A percentile compares a stretch with the other conserved stretches of the same genome.
phyloP scores from a whole-genome alignment of 2,113 vertebrate species.

The Trichomycterus rosablanca region DNA sequence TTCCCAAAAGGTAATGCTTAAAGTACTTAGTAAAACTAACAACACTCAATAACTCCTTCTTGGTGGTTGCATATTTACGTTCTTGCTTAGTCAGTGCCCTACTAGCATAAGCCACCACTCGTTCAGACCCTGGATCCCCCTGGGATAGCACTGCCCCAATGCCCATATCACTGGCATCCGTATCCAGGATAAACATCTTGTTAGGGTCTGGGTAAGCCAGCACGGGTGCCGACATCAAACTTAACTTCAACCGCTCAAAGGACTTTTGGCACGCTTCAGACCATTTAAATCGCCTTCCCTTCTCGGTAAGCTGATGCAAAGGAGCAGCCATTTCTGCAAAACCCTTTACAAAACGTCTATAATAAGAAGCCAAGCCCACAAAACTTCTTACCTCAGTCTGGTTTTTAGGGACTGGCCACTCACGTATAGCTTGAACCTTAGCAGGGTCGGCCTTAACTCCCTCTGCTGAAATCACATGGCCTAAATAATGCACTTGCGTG shows the following conservation, averaged over 20 bases:
- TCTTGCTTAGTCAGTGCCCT: slow-evolving; percentile 14
- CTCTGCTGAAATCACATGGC: too few species aligned
- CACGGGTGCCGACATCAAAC: slow-evolving; percentile 11
- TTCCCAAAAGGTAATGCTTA: too few species aligned
- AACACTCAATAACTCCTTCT: too few species aligned
- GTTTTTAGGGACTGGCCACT: slow-evolving; percentile 23
- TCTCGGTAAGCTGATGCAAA: slow-evolving; percentile 24
- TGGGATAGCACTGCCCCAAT: slow-evolving; percentile 17
- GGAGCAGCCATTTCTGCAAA: slow-evolving; percentile 27
- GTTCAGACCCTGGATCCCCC: slow-evolving; percentile 1
- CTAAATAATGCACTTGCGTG: too few species aligned
- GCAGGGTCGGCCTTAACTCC: too few species aligned
- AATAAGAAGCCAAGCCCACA: slow-evolving; percentile 35
- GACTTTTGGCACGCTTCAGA: background rate
- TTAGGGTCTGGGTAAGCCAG: slow-evolving; percentile 18
- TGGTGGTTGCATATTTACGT: slow-evolving; percentile 33
- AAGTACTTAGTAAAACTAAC: slow-evolving; percentile 9
- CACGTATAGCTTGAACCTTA: slow-evolving; percentile 12
- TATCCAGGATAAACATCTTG: slow-evolving; percentile 11
- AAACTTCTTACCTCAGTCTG: background rate
- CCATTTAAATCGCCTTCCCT: slow-evolving; percentile 28
- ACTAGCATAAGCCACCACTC: slow-evolving; percentile 36
- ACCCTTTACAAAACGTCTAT: slow-evolving; percentile 29
- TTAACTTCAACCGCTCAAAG: background rate
- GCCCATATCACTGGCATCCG: slow-evolving; percentile 18